Percentiles rank a stretch among this genome's conserved stretches.
Evolutionary conservation across 2,888 invertebrate genomes (phyloP).

Genomic region (Fissipunctia ypsillon): DNA sequence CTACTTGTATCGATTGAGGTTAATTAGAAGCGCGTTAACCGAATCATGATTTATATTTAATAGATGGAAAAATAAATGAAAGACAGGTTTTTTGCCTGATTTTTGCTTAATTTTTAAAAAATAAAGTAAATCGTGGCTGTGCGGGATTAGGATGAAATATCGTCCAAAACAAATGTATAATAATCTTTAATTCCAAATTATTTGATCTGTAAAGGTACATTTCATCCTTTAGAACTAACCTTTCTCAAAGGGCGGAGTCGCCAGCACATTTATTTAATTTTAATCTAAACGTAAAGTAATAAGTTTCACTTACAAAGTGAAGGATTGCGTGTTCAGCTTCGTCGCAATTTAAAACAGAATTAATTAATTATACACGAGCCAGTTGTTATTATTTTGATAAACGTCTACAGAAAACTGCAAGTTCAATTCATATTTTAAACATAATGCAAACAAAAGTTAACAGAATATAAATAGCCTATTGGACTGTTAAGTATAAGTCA

Average conservation of each 20-base stretch:
- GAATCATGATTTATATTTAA: constrained; percentile 13
- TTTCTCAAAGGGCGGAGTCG: constrained; percentile 13
- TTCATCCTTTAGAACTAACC: constrained; percentile 1
- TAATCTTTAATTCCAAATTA: neutral
- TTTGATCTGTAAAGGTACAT: constrained; percentile 9
- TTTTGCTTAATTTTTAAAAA: neutral
- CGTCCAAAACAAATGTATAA: neutral
- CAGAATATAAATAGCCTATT: constrained; percentile 30
- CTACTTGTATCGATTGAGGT: neutral
- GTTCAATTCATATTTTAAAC: constrained; percentile 16
- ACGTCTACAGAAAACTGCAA: constrained; percentile 25
- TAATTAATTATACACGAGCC: constrained; percentile 46
- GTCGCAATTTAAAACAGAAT: constrained; percentile 34
- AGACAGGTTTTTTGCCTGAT: neutral
- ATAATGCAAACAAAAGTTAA: constrained; percentile 12
- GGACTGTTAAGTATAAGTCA: constrained; percentile 34
- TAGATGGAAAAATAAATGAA: neutral
- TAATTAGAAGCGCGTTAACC: neutral
- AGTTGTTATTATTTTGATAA: constrained; percentile 44
- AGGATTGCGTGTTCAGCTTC: constrained; percentile 49
- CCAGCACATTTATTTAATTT: constrained; percentile 34
- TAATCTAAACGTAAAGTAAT: constrained; percentile 30
- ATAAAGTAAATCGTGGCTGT: neutral
- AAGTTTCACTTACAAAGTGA: constrained; percentile 37
- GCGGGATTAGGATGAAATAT: neutral